Percentiles rank a stretch among this genome's conserved stretches.
These are phyloP conservation scores for Eupithecia insigniata DNA, from an alignment of 2,888 invertebrate genomes.

Conservation along the genomic window DNA sequence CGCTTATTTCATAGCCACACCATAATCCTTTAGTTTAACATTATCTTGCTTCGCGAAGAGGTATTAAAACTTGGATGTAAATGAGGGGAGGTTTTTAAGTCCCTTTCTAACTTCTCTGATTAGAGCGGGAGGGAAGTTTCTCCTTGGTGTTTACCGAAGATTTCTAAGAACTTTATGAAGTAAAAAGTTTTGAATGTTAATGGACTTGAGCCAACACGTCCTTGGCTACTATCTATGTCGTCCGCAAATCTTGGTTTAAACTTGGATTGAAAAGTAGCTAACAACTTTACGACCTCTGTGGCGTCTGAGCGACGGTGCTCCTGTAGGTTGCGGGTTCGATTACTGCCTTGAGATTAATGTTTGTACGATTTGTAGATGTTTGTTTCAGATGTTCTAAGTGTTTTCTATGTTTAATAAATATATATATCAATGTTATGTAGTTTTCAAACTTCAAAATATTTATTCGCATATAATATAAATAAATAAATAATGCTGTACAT, in stretches of 20 bases:
- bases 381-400: too few species aligned
- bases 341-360: too few species aligned
- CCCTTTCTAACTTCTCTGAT: constrained; percentile 42
- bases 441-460: too few species aligned
- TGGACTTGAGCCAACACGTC: constrained; percentile 5
- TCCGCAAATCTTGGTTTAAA: background rate
- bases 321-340: too few species aligned
- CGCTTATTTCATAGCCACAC: constrained; percentile 26
- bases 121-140: constrained; percentile 36
- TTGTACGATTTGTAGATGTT: too few species aligned
- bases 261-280: background rate
- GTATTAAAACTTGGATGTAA: constrained; percentile 61
- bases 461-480: too few species aligned
- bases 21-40: constrained; percentile 56
- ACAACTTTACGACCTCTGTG: too few species aligned
- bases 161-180: constrained; percentile 17
- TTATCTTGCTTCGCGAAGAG: constrained; percentile 54
- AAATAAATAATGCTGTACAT: too few species aligned
- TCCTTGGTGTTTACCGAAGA: constrained; percentile 22
- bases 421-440: too few species aligned
- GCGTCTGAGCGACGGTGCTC: too few species aligned
- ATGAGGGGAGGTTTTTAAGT: constrained; percentile 52
- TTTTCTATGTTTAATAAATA: too few species aligned
- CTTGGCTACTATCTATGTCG: background rate
- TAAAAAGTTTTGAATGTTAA: constrained; percentile 16